Conservation (phyloP, 2,888 invertebrate genomes). For the Petrophora chlorosata region DNA sequence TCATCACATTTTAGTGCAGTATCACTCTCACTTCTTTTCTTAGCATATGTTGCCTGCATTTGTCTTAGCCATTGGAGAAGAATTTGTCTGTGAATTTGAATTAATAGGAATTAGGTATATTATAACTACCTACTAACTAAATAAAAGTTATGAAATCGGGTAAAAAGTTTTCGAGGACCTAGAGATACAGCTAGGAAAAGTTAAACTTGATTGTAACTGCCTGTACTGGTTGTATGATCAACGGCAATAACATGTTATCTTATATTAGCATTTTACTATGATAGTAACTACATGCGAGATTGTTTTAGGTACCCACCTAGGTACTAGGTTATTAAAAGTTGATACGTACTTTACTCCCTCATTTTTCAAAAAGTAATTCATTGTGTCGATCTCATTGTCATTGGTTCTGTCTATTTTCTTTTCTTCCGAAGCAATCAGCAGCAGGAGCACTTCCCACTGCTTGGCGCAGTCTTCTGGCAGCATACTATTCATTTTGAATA, state of each 20-base stretch:
- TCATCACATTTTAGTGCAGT: constrained; percentile 67
- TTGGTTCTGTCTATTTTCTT: constrained; percentile 70
- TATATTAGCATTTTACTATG: too few species aligned
- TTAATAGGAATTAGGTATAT: too few species aligned
- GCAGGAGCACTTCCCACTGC: constrained; percentile 74
- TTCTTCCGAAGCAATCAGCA: constrained; percentile 71
- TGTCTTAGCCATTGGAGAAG: constrained; percentile 67
- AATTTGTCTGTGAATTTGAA: constrained; percentile 53
- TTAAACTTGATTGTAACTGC: too few species aligned
- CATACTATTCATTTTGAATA: too few species aligned
- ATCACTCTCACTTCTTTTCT: constrained; percentile 52
- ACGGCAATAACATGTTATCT: too few species aligned
- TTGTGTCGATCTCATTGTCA: constrained; percentile 69
- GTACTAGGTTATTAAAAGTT: constrained; percentile 9
- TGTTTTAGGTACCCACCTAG: too few species aligned
- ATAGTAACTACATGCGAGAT: too few species aligned
- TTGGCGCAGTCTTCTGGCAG: constrained; percentile 70
- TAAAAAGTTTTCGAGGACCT: too few species aligned
- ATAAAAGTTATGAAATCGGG: too few species aligned
- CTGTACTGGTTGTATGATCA: too few species aligned
- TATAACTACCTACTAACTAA: too few species aligned
- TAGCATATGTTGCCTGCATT: constrained; percentile 62
- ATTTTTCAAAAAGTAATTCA: constrained; percentile 68
- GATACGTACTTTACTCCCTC: constrained; percentile 63
- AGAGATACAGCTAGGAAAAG: too few species aligned